Base-by-base conservation (phyloP, 2,113 vertebrate genomes). In the Melanotaenia duboulayi region DNA sequence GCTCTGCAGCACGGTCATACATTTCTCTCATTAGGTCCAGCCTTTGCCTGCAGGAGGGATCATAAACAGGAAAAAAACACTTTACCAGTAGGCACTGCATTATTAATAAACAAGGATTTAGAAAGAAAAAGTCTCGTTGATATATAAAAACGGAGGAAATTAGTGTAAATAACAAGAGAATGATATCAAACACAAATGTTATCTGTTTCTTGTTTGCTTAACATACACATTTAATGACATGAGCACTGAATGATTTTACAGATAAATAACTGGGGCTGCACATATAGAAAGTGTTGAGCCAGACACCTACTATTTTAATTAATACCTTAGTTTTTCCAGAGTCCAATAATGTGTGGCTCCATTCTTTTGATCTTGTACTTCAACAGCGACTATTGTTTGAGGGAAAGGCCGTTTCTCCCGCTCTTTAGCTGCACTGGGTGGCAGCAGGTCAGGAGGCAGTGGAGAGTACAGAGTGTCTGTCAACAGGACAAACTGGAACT, bases 281-380 rank as follows among this genome's bases (percentile, higher is more conserved):
- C 48, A 13, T 11, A 17, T 32, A 9, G 20, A 63, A 40, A 48
- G 20, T 32, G 58, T 44, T 17, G 13, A 52, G 24, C n/a, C 7
- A 56, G 11, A 16, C 17, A 66, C 46, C 32, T n/a, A 39, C 8
- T 39, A 10, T 19, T 32, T 19, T 35, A 4, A 72, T 51, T 4
- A 48, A 23, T 11, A 97, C 98, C 97, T 95, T 91, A 99, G 95
- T 85, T 99, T 99, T 83, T 98, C 97, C 75, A 99, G 91, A 11
- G 97, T 99, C 98, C 98, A 99, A 87, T 98, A 98, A 90, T 99
- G 98, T 0, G 98, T 99, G 11, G 98, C 98, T 66, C 98, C 97
- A 0, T 99, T 99, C 87, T 99, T 99, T 91, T 98, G 97, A 89
- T 99, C 98, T 86, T 99, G 97, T 0, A 99, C 97, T 77, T 99